Evolutionary conservation across 2,888 invertebrate genomes (phyloP), one percentile per base, ranked within the genome.

Genomic region (Tetropium fuscum): DNA sequence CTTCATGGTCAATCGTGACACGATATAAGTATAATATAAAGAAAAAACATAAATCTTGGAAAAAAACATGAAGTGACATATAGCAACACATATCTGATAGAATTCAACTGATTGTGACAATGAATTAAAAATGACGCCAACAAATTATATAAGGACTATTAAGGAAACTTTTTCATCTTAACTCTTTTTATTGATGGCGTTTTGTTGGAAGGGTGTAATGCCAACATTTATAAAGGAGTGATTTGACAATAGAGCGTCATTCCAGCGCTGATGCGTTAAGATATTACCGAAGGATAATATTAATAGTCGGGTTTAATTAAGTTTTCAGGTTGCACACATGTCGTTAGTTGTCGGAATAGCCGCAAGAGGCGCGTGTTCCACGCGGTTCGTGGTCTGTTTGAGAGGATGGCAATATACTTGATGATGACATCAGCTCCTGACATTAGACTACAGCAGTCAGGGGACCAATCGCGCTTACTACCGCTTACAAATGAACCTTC

Each of bases 371-470:
- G 66, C 63, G 63, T 70, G 70, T 73, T 73, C 70, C 74, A 71
- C 70, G 74, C 68, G 74, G 73, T 76, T 76, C 75, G 79, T 76
- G 80, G 80, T 78, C 76, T 78, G 78, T 78, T 78, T 78, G 76
- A 75, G 77, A 79, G 78, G 76, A 74, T 73, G 72, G 80, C 79
- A 81, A 81, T 82, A 81, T 81, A 81, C 77, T 81, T 81, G 81
- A 81, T 80, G 81, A 77, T 73, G 75, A 74, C 74, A 80, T 80
- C 78, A 76, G 72, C 71, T 69, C 68, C 77, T 78, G 71, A 66
- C 71, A 82, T 82, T 82, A 81, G 77, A 75, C 75, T 78, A 82
- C 76, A 76, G 78, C 79, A 77, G 80, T 74, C 76, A 68, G 69
- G 82, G 81, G 82, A 82, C 79, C 80, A 78, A 81, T 82, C 77